Base-by-base conservation (phyloP, 2,113 vertebrate species). In the Oryzias woworae region DNA sequence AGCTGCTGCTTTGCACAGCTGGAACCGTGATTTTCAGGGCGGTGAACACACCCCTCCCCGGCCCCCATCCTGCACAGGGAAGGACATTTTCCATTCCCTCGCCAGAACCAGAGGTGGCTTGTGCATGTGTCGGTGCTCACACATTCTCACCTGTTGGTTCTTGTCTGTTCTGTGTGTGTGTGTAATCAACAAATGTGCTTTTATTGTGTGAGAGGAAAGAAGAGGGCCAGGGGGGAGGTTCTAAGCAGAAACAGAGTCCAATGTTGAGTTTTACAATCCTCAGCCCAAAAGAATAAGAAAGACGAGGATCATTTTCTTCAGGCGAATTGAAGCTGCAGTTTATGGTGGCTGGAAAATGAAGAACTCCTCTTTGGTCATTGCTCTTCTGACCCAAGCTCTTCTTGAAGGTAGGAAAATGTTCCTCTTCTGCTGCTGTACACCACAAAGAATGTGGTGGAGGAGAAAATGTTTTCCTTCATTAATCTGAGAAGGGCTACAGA, bases 271-370 rank as follows among this genome's bases (percentile, higher is more conserved):
- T 92, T 93, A 90, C 91, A 90, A 66, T 81, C 46, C 71, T 59
- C 48, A 22, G 53, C 58, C 23, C 20, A 13, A 54, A 66, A 36
- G 54, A 49, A 56, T 50, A 73, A 56, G 72, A 72, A 77, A 82
- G 61, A 64, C 55, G 69, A 56, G 44, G 71, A 53, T 67, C 52
- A 66, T 80, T 77, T 84, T 69, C 75, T 80, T 84, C 52, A 23
- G 58, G 58, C 52, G 64, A 77, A 82, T 81, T 81, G 62, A 81
- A 75, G 66, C 77, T 20, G 28, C 56, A 78, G 79, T 91, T 86
- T 90, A 88, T 92, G 85, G 91, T 90, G 89, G 75, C 78, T 73
- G 88, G 82, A 92, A 89, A 89, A 93, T 93, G 92, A 90, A 90
- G 86, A 84, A 91, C 87, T 89, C 61, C 59, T 85, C 85, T 65